A percentile compares a stretch with the other conserved stretches of the same genome.
Conservation (phyloP, 2,797 vertebrate species). For the Poeciliopsis gracilis region DNA sequence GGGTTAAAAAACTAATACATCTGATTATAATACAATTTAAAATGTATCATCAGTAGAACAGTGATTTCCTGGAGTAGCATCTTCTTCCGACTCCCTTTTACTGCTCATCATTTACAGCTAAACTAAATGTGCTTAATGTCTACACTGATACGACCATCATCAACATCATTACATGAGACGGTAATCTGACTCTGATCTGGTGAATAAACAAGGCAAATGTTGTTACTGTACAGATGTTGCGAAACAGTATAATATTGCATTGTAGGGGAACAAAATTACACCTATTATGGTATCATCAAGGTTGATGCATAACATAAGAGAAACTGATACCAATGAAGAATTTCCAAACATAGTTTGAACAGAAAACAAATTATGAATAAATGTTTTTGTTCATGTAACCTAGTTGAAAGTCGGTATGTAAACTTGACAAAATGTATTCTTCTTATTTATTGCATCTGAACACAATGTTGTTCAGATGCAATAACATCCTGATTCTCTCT, state of each 20-base stretch:
- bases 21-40: not conserved
- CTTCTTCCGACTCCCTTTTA: not conserved
- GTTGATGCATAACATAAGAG: not conserved
- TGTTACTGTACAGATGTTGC: not conserved
- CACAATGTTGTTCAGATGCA: constrained; percentile 27
- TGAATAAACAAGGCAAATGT: not conserved
- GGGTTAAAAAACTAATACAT: not conserved
- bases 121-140: not conserved
- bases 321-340: not conserved
- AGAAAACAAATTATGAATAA: not conserved
- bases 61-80: not conserved
- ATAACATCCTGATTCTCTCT: constrained; percentile 35
- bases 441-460: not conserved
- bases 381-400: not conserved
- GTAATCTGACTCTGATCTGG: not conserved
- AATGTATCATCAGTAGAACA: not conserved
- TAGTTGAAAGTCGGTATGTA: not conserved
- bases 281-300: not conserved
- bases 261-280: not conserved
- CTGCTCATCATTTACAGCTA: not conserved
- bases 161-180: not conserved
- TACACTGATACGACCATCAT: not conserved
- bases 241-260: not conserved
- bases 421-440: not conserved
- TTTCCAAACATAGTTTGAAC: not conserved